Base-by-base conservation (phyloP, 2,797 vertebrate species). In the Apogon talboti region DNA sequence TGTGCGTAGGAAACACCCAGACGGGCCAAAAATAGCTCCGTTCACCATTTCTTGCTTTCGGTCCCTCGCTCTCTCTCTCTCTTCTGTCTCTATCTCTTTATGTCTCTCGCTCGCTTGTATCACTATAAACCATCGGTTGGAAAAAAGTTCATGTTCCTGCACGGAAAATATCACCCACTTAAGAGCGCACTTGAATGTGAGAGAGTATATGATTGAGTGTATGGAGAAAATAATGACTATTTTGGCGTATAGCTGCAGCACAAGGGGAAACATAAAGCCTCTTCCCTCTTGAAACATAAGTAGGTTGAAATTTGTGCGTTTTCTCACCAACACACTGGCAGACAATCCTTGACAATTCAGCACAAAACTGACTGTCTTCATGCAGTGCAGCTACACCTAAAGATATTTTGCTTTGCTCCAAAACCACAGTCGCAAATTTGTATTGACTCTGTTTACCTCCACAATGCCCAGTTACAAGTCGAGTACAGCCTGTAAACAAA, bases 1-100 rank as follows among this genome's bases (percentile, higher is more conserved):
- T 51, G 81, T 66, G 76, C 58, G 77, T 72, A 79, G 78, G 81
- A 86, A 87, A 89, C 83, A 87, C 81, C 78, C 85, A 84, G 82
- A 84, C 63, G 4, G n/a, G 71, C 73, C 83, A 82, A 85, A 89
- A 89, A 86, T 91, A 90, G 79, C 58, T 85, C 52, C 53, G 28
- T 53, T 82, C 76, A 49, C 37, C 82, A 67, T 87, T 76, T 90
- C 78, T 88, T 73, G 30, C 78, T 90, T 88, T 88, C 82, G 66
- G 18, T 76, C 55, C 45, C 33, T 77, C 44, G 1, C 60, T 71
- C 62, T 28, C 40, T 55, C 30, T 63, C 47, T 19, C n/a, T n/a
- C 11, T 69, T 44, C 38, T 66, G 15, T 55, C 30, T 67, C 15
- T 56, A 37, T 49, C 15, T 56, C 21, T 65, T 11, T 68, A 33